Evolutionary conservation across 2,888 invertebrate genomes (phyloP).

Genomic region (Lasius platythorax): DNA sequence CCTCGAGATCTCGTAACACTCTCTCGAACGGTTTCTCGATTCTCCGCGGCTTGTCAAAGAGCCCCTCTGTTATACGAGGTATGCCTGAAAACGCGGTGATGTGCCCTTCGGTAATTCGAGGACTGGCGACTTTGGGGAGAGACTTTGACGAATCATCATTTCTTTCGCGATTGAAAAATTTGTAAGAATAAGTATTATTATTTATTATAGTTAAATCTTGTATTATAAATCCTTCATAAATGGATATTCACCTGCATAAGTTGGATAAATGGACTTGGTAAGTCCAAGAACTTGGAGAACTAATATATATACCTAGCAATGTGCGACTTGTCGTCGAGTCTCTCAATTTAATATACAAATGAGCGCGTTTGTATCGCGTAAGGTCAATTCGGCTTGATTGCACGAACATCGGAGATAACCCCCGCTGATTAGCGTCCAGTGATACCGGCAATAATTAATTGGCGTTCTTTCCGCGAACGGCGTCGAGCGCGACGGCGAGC

Average conservation of each 20-base stretch:
- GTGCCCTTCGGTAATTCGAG: not conserved
- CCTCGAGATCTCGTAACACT: slow-evolving; percentile 65
- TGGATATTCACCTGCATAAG: not conserved
- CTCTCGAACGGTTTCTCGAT: slow-evolving; percentile 72
- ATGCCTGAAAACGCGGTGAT: not conserved
- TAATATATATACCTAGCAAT: not conserved
- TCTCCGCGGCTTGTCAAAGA: slow-evolving; percentile 70
- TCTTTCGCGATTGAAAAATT: not conserved
- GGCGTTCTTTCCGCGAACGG: slow-evolving; percentile 37
- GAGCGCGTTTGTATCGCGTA: not conserved
- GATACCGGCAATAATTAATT: slow-evolving; percentile 49
- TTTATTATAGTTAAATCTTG: not conserved
- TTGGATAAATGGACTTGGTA: not conserved
- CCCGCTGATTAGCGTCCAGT: slow-evolving; percentile 37
- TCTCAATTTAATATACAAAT: not conserved
- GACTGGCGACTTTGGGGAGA: not conserved
- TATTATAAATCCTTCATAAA: not conserved
- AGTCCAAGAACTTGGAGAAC: not conserved
- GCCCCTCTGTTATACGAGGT: slow-evolving; percentile 49
- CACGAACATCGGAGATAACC: slow-evolving; percentile 20
- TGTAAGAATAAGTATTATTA: not conserved
- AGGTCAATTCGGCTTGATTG: slow-evolving; percentile 12
- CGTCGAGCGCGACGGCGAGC: slow-evolving; percentile 29
- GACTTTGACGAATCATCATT: not conserved
- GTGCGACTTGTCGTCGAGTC: not conserved